Evolutionary conservation across 2,113 vertebrate genomes (phyloP).

Genomic region (Tachycineta bicolor): DNA sequence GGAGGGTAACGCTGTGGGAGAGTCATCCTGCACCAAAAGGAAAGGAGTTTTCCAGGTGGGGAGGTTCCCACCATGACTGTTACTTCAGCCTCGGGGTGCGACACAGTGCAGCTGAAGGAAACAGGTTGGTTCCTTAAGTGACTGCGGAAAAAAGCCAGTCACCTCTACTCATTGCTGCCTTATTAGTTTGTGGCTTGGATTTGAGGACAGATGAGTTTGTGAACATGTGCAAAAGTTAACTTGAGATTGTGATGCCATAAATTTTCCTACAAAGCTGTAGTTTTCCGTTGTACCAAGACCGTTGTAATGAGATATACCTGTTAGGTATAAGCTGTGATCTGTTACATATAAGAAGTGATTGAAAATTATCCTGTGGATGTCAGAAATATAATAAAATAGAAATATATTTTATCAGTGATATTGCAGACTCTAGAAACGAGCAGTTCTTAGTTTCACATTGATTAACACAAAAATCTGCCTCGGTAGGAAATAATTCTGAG

Average conservation of each 20-base stretch:
- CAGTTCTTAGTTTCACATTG: neutral
- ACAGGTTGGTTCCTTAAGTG: neutral
- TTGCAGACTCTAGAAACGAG: neutral
- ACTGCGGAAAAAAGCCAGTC: neutral
- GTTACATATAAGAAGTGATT: neutral
- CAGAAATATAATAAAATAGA: neutral
- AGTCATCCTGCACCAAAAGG: fast-evolving
- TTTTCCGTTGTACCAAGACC: neutral
- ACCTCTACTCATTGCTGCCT: neutral
- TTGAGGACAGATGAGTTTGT: neutral
- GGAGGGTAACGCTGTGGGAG: fast-evolving
- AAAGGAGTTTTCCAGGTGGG: neutral
- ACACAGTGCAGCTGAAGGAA: neutral
- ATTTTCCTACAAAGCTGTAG: neutral
- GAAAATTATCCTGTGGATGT: neutral
- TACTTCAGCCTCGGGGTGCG: fast-evolving
- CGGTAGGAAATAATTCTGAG: neutral
- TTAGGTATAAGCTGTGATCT: neutral
- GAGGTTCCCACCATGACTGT: neutral
- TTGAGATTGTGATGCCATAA: neutral
- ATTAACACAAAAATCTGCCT: neutral
- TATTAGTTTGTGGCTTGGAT: neutral
- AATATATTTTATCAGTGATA: neutral
- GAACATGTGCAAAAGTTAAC: fast-evolving
- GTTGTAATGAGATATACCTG: neutral